A percentile compares a stretch with the other conserved stretches of the same genome.
These are phyloP conservation scores for Chiroxiphia lanceolata DNA, from an alignment of 2,797 vertebrate genomes.

Conservation along the genomic window DNA sequence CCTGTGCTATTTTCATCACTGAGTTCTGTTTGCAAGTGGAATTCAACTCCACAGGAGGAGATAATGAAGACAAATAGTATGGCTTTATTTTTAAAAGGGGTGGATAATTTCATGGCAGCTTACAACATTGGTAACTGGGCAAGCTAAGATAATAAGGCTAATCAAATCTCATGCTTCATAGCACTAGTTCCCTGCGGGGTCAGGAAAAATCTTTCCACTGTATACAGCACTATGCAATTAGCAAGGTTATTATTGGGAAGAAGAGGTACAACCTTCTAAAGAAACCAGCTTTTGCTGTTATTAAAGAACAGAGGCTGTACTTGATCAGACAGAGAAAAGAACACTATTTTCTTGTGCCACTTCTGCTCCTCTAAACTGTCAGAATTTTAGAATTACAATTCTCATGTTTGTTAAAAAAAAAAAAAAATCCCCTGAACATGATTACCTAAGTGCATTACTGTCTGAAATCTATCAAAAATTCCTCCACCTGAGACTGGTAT, in stretches of 20 bases:
- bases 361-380: not conserved
- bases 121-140: conserved; percentile 57
- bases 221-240: conserved; percentile 15
- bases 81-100: conserved; percentile 65
- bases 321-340: not conserved
- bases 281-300: not conserved
- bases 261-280: conserved; percentile 40
- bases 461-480: conserved; percentile 39
- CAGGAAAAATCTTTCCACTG: conserved; percentile 40
- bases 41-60: conserved; percentile 47
- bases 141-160: conserved; percentile 63
- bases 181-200: conserved; percentile 13
- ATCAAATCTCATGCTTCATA: conserved; percentile 68
- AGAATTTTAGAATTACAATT: not conserved
- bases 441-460: not conserved
- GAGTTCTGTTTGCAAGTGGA: conserved; percentile 39
- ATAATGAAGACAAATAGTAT: conserved; percentile 57
- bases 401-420: not conserved
- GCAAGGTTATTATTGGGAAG: conserved; percentile 33
- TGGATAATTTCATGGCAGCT: conserved; percentile 65
- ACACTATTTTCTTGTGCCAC: not conserved
- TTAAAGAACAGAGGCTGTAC: not conserved
- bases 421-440: not conserved
- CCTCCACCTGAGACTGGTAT: not conserved
- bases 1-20: conserved; percentile 44